These are phyloP conservation scores for Ceratotherium simum DNA, from an alignment of 2,113 vertebrate species.

Conservation along the genomic window DNA sequence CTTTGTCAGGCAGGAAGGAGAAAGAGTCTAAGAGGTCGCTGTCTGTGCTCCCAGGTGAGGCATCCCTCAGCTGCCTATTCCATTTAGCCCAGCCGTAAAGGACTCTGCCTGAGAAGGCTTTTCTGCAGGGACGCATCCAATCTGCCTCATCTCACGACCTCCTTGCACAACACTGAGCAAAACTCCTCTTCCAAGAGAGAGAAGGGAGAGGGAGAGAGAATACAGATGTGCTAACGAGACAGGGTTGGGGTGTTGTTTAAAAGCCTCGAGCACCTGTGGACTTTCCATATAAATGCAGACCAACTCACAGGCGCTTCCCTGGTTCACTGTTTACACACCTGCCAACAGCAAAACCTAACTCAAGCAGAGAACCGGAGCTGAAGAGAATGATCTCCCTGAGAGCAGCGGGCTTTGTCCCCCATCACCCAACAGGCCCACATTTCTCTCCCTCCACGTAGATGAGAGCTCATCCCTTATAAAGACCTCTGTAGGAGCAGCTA, in stretches of 20 bases:
- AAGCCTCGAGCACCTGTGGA: not conserved
- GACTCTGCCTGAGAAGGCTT: not conserved
- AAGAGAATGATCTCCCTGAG: not conserved
- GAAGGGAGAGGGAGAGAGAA: not conserved
- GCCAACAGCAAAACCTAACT: not conserved
- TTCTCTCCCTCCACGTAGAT: not conserved
- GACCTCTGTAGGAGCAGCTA: not conserved
- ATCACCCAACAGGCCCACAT: not conserved
- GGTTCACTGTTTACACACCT: conserved; percentile 25
- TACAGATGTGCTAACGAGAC: not conserved
- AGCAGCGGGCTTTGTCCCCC: not conserved
- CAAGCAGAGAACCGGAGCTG: not conserved
- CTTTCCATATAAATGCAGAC: not conserved
- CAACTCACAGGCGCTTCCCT: not conserved
- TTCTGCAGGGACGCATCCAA: not conserved
- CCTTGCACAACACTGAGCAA: not conserved
- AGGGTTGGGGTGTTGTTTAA: not conserved
- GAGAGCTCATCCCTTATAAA: not conserved
- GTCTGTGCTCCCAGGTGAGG: not conserved
- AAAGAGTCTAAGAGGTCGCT: not conserved
- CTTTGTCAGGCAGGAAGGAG: not conserved
- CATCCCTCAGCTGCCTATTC: not conserved
- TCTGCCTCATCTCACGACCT: not conserved
- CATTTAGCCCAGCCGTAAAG: fast-evolving
- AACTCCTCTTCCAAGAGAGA: not conserved